Evolutionary conservation across 2,113 vertebrate genomes (phyloP).

Genomic region (Anhinga rufa): DNA sequence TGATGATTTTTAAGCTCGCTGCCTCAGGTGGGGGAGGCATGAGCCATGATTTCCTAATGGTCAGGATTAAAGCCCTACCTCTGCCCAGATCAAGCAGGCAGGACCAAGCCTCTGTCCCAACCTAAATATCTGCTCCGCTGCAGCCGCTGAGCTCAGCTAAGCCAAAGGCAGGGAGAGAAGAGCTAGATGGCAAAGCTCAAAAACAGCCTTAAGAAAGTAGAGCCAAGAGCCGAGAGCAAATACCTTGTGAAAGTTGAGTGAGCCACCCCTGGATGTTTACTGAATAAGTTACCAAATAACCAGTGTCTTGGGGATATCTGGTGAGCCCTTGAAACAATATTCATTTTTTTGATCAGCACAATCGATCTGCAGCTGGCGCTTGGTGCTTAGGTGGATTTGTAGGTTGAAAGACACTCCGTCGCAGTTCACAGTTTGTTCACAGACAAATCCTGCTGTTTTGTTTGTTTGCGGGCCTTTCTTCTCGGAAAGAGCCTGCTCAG

Average conservation of each 20-base stretch:
- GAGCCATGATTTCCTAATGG: not conserved
- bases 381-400: constrained; percentile 51
- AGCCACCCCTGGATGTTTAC: constrained; percentile 42
- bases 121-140: not conserved
- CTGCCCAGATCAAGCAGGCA: not conserved
- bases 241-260: constrained; percentile 15
- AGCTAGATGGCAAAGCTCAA: not conserved
- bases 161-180: not conserved
- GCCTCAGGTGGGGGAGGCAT: not conserved
- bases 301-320: constrained; percentile 42
- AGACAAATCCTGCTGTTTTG: constrained; percentile 56
- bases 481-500: constrained; percentile 22
- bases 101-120: not conserved
- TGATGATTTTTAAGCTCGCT: not conserved
- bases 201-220: not conserved
- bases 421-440: constrained; percentile 65
- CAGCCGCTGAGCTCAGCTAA: not conserved
- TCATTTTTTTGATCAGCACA: not conserved
- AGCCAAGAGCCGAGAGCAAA: constrained; percentile 25
- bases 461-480: constrained; percentile 44
- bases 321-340: constrained; percentile 44
- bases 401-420: constrained; percentile 29
- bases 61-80: not conserved
- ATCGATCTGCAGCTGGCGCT: constrained; percentile 21
- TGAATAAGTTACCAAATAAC: constrained; percentile 62